A percentile compares a stretch with the other conserved stretches of the same genome.
Conservation (phyloP, 2,797 vertebrate species). For the Onychomys leucogaster region DNA sequence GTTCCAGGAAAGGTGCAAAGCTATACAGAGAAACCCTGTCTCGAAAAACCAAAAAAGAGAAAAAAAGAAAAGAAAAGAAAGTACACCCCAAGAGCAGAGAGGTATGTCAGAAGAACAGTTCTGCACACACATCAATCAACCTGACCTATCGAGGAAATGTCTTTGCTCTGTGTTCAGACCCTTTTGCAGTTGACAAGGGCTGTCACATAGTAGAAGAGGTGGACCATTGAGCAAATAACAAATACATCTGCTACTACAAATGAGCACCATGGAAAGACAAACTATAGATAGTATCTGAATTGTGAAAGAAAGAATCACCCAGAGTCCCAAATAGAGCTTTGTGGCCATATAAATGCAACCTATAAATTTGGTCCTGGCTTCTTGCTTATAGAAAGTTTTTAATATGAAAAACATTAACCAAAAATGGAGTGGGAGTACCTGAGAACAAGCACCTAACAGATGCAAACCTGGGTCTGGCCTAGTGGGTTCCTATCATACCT, state of each 20-base stretch:
- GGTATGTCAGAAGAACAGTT: neutral
- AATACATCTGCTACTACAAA: slow-evolving; percentile 31
- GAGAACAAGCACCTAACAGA: slow-evolving; percentile 76
- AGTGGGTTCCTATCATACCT: slow-evolving; percentile 66
- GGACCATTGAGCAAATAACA: slow-evolving; percentile 46
- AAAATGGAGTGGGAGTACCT: neutral
- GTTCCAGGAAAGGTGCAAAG: too few species aligned
- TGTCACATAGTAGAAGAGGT: neutral
- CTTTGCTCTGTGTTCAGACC: neutral
- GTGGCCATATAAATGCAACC: slow-evolving; percentile 56
- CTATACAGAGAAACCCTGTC: too few species aligned
- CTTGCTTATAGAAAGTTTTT: slow-evolving; percentile 64
- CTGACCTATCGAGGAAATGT: neutral
- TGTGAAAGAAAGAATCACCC: slow-evolving; percentile 67
- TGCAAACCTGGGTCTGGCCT: slow-evolving; percentile 73
- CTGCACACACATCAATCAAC: neutral
- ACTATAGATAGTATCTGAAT: neutral
- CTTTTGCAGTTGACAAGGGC: neutral
- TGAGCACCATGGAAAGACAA: neutral
- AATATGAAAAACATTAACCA: neutral
- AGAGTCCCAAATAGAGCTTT: slow-evolving; percentile 66
- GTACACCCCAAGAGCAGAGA: slow-evolving; percentile 33
- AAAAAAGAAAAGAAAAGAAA: too few species aligned
- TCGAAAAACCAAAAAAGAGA: too few species aligned
- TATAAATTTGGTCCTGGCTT: slow-evolving; percentile 66